Evolutionary conservation across 2,888 invertebrate species (phyloP), one percentile per base, ranked within the genome.

Genomic region (Chromoteleia sp.): DNA sequence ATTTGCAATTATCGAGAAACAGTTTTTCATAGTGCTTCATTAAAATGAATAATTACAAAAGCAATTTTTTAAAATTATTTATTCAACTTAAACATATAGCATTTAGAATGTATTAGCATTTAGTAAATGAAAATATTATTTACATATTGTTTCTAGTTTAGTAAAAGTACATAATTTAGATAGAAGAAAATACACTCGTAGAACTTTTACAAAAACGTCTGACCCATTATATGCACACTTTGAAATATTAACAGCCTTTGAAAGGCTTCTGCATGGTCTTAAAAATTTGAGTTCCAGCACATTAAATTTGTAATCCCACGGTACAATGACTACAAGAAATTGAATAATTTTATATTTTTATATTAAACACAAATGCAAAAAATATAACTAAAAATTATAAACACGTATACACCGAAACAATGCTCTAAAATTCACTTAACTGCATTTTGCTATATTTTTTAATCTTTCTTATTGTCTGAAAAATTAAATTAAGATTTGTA

Each of bases 401-500:
- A 12, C 39, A n/a, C 39, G 6, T 12, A 39, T 3, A 2, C 39
- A n/a, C n/a, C n/a, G n/a, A 39, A 39, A 33, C 39, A 12, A 39
- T 12, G 14, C 39, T 39, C 14, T 39, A 21, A 45, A 21, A 21
- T n/a, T 43, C 21, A 45, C 45, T n/a, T n/a, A 10, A 21, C 7
- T 45, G 21, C 21, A 45, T 45, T 21, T 21, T 1, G 45, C 10
- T 17, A 30, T 48, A 41, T 33, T 56, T 56, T 45, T 43, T 14
- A 12, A 7, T 50, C 14, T 21, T 41, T 36, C 12, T 10, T 41
- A 12, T 36, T 45, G 6, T 39, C 41, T 12, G 0, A 19, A 58
- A 39, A 59, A 17, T 39, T n/a, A 21, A 36, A n/a, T 50, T 21
- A 39, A 45, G 75, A 75, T 75, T 80, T 75, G 74, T 75, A 74